A percentile compares a stretch with the other conserved stretches of the same genome.
Evolutionary conservation across 2,888 invertebrate species (phyloP).

Genomic region (Nomada ferruginata): DNA sequence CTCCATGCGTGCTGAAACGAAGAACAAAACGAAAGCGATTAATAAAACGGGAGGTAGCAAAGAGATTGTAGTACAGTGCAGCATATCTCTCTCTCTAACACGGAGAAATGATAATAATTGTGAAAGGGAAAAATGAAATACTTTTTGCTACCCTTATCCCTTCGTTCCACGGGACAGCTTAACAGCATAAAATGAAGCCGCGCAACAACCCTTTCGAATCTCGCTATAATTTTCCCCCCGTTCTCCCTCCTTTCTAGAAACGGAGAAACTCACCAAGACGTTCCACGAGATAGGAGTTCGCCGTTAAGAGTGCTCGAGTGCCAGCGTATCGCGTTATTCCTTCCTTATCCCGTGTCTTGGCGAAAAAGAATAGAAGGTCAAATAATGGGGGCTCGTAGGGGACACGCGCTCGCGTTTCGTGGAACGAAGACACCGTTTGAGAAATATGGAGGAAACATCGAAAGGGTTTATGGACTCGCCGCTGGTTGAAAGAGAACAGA

Average conservation of each 20-base stretch:
- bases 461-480: neutral
- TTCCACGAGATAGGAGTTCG: neutral
- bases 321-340: neutral
- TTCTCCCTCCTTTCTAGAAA: neutral
- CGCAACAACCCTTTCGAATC: too few species aligned
- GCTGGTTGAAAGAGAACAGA: neutral
- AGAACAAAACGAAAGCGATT: neutral
- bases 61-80: neutral
- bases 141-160: too few species aligned
- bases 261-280: neutral
- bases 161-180: too few species aligned
- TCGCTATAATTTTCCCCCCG: too few species aligned
- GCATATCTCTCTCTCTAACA: too few species aligned
- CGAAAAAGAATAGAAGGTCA: neutral
- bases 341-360: neutral
- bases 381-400: conserved; percentile 8
- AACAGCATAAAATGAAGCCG: too few species aligned
- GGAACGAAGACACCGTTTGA: neutral
- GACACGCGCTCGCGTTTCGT: neutral
- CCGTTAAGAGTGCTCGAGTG: neutral
- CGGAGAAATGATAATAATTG: too few species aligned
- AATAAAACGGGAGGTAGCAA: neutral
- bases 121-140: too few species aligned
- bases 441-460: conserved; percentile 16
- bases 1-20: conserved; percentile 87